Conservation (phyloP, 1,140 invertebrate species). For the Myzus persicae region DNA sequence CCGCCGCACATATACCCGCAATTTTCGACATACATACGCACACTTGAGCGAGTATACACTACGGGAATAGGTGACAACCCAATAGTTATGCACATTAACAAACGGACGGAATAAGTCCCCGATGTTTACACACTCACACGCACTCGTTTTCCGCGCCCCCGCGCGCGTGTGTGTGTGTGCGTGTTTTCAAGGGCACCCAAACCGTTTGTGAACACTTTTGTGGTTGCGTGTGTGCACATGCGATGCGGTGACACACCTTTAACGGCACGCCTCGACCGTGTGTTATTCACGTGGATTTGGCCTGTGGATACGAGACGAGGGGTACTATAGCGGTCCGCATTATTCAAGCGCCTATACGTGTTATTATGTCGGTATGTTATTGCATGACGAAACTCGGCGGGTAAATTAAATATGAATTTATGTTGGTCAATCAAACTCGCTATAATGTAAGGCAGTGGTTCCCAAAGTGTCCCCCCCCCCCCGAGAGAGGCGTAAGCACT, state of each 20-base stretch:
- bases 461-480: not conserved
- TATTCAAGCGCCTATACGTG: not conserved
- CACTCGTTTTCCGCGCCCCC: not conserved
- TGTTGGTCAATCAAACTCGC: not conserved
- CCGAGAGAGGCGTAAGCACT: not conserved
- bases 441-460: not conserved
- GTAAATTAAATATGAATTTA: not conserved
- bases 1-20: not conserved
- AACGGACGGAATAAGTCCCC: not conserved
- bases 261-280: not conserved
- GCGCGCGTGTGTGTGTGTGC: not conserved
- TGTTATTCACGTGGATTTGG: constrained; percentile 18
- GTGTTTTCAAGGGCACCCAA: constrained; percentile 22
- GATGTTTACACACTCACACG: not conserved
- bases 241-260: not conserved
- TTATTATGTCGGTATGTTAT: not conserved
- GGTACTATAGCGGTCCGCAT: too few species aligned
- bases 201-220: not conserved
- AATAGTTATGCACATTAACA: constrained; percentile 17
- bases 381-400: not conserved
- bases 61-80: not conserved
- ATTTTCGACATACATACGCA: not conserved
- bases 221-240: not conserved
- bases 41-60: not conserved
- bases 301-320: not conserved